Base-by-base conservation (phyloP, 2,113 vertebrate genomes). In the Urocynchramus pylzowi region DNA sequence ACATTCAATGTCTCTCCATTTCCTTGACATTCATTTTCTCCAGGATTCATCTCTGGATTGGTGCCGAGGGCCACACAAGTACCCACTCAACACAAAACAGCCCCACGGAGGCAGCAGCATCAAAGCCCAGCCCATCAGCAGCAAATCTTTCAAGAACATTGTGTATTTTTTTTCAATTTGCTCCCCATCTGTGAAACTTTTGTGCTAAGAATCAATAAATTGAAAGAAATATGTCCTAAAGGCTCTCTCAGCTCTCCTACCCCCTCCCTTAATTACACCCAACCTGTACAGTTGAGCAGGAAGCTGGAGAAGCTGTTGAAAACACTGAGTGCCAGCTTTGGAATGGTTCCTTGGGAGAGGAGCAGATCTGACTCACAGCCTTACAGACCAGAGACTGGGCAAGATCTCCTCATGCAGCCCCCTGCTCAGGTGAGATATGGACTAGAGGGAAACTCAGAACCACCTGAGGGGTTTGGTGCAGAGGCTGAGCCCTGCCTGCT, bases 111-210 rank as follows among this genome's bases (percentile, higher is more conserved):
- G 92, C 31, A 93, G 76, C 87, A 91, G 76, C 82, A 83, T 45
- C 77, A 87, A 85, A 92, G 84, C 71, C 78, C 86, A 88, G 78
- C 64, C 86, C 93, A 75, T 61, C 83, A 83, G 90, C 83, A 85
- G 84, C 69, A 86, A 74, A 81, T 56, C 89, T 65, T 90, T 78
- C 69, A 69, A 76, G 69, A 73, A 65, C 85, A 93, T 41, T 4
- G 1, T 71, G 92, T 80, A 56, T 93, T 94, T 94, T 89, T 89
- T 81, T 75, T 91, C 87, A 85, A 93, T 97, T 94, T 91, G 88
- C 35, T 84, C 83, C 64, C 83, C 79, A 91, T 49, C 85, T 89
- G 77, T 59, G 84, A 61, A 94, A 94, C 88, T 95, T 94, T 16
- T 82, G 87, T 93, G 76, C 87, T 91, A 52, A 61, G 87, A 96